Evolutionary conservation across 92 coral and sea anemone genomes (phyloP).

Genomic region (Pocillopora meandrina): DNA sequence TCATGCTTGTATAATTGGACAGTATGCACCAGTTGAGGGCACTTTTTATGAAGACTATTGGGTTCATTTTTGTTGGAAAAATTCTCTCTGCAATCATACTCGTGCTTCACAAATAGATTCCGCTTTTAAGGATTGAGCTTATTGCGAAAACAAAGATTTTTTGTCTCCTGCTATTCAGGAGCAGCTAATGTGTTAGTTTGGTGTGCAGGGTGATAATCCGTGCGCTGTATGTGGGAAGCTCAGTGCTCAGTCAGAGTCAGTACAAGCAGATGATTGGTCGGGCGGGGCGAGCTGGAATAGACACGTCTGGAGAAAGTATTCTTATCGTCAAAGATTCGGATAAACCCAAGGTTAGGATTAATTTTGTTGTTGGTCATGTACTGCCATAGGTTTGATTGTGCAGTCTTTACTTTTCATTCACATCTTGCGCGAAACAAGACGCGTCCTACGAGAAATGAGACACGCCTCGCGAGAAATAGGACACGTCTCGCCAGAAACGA

Average conservation of each 20-base stretch:
- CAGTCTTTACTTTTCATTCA: not conserved
- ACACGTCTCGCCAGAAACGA: not conserved
- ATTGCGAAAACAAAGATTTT: too few species aligned
- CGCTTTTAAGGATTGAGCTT: too few species aligned
- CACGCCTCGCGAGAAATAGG: not conserved
- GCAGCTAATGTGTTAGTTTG: not conserved
- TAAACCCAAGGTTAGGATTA: conserved; percentile 65
- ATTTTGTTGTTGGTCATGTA: not conserved
- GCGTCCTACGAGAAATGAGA: not conserved
- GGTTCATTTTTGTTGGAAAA: too few species aligned
- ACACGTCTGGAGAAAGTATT: conserved; percentile 97
- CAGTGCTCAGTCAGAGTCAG: conserved; percentile 81
- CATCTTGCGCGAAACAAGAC: not conserved
- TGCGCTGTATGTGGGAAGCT: conserved; percentile 84
- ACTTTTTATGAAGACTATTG: too few species aligned
- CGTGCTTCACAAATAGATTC: too few species aligned
- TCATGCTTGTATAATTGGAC: too few species aligned
- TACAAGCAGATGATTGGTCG: conserved; percentile 99
- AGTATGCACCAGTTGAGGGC: too few species aligned
- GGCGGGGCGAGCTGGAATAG: conserved; percentile 98
- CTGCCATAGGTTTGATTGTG: not conserved
- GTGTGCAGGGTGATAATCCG: conserved; percentile 87
- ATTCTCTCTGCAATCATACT: too few species aligned
- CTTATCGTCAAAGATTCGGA: conserved; percentile 80
- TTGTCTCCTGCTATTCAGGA: too few species aligned